Base-by-base conservation (phyloP, 2,888 invertebrate species). In the Thymelicus lineola region DNA sequence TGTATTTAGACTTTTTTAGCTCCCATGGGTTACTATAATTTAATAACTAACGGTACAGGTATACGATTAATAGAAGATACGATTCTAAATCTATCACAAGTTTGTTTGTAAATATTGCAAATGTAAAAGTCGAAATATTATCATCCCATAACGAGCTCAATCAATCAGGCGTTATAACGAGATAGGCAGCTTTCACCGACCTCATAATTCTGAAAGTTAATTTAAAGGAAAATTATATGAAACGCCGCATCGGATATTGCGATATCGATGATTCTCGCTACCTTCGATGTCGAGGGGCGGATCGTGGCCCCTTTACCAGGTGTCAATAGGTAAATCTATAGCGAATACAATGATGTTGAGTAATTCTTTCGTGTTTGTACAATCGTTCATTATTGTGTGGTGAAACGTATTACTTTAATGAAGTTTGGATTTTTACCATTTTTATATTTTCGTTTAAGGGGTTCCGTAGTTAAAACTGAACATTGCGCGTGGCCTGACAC, bases 211-310 rank as follows among this genome's bases (percentile, higher is more conserved):
- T 69, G 28, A 38, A 48, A 63, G 63, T 58, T 69, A 69, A 69
- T 69, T 63, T 57, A 58, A 58, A 63, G 62, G 68, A 69, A 62
- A 69, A 63, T 63, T 48, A 68, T 68, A 68, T 68, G 68, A 61
- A 57, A 62, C 58, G 58, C 58, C 46, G 69, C 46, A 46, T 63
- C 62, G 62, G 58, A 69, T 63, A 62, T 68, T 62, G 68, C 62
- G 45, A 62, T 53, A 62, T 63, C 63, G 58, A 58, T 62, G 58
- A 69, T 63, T 63, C 48, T 55, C 61, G 61, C 53, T 57, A 68
- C 62, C 63, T 69, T 69, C 69, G 69, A 36, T 67, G 17, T 42
- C 42, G 67, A 42, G 50, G 20, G 62, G 58, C n/a, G 63, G 68
- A 63, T 50, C 69, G 48, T 68, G 68, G 62, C 62, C 68, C 48